These are phyloP conservation scores for Mimachlamys varia DNA, from an alignment of 2,888 invertebrate genomes.

Conservation along the genomic window DNA sequence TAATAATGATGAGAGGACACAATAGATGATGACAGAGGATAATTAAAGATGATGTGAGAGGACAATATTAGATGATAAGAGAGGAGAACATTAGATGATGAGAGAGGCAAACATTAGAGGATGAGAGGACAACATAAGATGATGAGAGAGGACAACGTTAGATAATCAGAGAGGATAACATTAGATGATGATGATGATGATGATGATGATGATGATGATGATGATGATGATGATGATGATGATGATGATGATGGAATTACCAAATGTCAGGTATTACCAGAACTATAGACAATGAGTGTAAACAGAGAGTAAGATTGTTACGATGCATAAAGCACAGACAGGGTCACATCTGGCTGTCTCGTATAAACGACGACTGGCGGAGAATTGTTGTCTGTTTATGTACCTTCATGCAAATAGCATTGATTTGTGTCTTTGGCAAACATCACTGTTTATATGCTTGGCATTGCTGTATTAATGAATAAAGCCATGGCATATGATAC, in stretches of 20 bases:
- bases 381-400: neutral
- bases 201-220: no score
- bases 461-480: neutral
- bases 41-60: no score
- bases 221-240: no score
- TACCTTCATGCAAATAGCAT: neutral
- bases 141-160: neutral
- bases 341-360: neutral
- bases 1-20: no score
- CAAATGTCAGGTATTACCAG: neutral
- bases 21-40: neutral
- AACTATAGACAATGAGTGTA: no score
- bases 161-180: no score
- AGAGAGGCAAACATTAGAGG: neutral
- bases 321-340: no score
- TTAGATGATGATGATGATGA: no score
- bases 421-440: neutral
- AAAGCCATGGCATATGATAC: neutral
- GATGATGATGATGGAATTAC: no score
- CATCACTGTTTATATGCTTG: neutral
- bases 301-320: no score
- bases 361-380: neutral
- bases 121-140: neutral
- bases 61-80: neutral
- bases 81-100: neutral